These are phyloP conservation scores for Perizoma flavofasciatum DNA, from an alignment of 2,888 invertebrate species.

Conservation along the genomic window DNA sequence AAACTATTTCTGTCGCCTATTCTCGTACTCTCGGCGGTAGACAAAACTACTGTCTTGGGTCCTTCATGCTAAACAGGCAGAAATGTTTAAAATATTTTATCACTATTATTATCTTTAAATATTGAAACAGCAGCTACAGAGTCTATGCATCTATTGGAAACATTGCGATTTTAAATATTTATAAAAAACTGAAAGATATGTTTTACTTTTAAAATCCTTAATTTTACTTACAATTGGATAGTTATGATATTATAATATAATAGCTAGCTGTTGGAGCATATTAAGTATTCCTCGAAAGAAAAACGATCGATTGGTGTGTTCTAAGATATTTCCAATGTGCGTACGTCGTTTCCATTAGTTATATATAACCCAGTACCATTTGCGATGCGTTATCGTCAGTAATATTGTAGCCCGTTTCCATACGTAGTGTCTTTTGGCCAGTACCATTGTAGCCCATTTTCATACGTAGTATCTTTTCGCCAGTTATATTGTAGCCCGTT, in stretches of 20 bases:
- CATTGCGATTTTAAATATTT: conserved; percentile 14
- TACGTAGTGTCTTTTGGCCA: too few species aligned
- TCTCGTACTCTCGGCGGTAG: too few species aligned
- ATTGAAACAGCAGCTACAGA: conserved; percentile 28
- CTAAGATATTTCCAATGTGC: conserved; percentile 4
- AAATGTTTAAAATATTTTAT: too few species aligned
- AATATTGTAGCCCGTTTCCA: not conserved
- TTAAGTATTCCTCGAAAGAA: too few species aligned
- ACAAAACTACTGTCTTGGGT: too few species aligned
- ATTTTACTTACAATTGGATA: conserved; percentile 1
- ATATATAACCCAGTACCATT: conserved; percentile 5
- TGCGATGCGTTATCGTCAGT: not conserved
- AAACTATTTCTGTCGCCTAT: too few species aligned
- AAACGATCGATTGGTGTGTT: too few species aligned
- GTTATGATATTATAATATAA: not conserved
- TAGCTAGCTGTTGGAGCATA: too few species aligned
- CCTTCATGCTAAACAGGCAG: too few species aligned
- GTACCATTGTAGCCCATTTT: too few species aligned
- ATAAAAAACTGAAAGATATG: conserved; percentile 32
- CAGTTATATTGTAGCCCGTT: conserved; percentile 3
- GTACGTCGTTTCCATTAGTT: conserved; percentile 18
- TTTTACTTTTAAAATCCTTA: conserved; percentile 27
- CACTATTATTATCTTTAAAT: not conserved
- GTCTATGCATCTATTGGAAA: conserved; percentile 21
- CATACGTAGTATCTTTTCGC: too few species aligned